Evolutionary conservation across 2,888 invertebrate species (phyloP), one percentile per base, ranked within the genome.

Genomic region (Pammene aurita): DNA sequence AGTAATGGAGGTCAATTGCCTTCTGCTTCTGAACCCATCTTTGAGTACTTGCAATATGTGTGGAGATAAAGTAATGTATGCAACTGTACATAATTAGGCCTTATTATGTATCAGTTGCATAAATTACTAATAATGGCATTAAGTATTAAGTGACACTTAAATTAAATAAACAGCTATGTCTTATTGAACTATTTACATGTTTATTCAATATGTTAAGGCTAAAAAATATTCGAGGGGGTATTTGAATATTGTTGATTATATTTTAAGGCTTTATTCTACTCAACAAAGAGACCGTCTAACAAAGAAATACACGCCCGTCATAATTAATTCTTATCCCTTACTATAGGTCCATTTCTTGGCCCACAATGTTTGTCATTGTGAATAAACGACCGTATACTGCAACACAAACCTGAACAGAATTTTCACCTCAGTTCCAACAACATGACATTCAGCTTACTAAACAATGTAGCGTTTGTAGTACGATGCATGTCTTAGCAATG

Each of bases 361-460:
- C 5, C 35, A 52, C 50, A 7, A 26, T 66, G 42, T 57, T 35
- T 18, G 63, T 58, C 56, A 62, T 57, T 50, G 68, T 68, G 10
- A 18, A 38, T 69, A 69, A 69, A 68, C 57, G 57, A 35, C 14
- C 50, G 52, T 60, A 54, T 60, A 64, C 38, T 48, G 41, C 54
- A 34, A 54, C 54, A 65, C 48, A 52, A 64, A 64, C 42, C 44
- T 46, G 64, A 60, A 65, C 58, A 52, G 64, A 64, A 64, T 60
- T 68, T 69, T 60, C 57, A 65, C 64, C 63, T 60, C 34, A 58
- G 69, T 69, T 65, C 52, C 35, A 65, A 65, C 46, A 69, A 60
- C 64, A 54, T 2, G 63, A 55, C 67, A 48, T 54, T 67, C 61
- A 63, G 67, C 67, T 63, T 63, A 63, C 50, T 44, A 68, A 63